Base-by-base conservation (phyloP, 2,113 vertebrate species). In the Macquaria ambigua region DNA sequence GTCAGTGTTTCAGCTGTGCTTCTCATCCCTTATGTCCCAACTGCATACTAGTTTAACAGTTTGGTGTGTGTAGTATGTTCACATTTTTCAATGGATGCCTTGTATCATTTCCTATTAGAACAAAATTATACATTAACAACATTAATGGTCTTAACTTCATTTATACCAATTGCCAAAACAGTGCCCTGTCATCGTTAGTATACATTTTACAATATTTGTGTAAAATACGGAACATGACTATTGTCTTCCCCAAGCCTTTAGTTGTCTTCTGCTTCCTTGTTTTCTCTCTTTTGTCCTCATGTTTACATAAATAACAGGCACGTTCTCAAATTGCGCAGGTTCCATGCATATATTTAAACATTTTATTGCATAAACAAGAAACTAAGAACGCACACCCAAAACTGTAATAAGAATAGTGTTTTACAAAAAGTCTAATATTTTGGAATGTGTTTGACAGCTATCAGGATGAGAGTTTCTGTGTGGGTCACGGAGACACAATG, bases 371-470 rank as follows among this genome's bases (percentile, higher is more conserved):
- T 70, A 84, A 92, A 93, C 82, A 90, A 80, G 61, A 55, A 80
- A 84, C 58, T 50, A 52, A 46, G 11, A 74, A 72, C 3, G 1
- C 52, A 76, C 74, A 46, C 84, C 83, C 82, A 67, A 68, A 74
- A 37, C 68, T 81, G 53, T 82, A 28, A 41, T 67, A 86, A 90
- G 84, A 92, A 90, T 90, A 62, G 80, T 90, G 86, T 93, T 34
- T 93, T 90, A 84, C 41, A 39, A 52, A 66, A 78, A 50, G 68
- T 72, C 15, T 8, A 10, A 82, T 83, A 79, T 89, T 90, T 89
- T 73, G 12, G 25, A 67, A 82, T 61, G 41, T 83, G 66, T 80
- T 82, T 63, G 66, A 87, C 59, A 52, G 77, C 64, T 31, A 16
- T 87, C 77, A 28, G 86, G 74, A 81, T 81, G 73, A 87, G 59